Base-by-base conservation (phyloP, 2,797 vertebrate genomes). In the Linurgus olivaceus region DNA sequence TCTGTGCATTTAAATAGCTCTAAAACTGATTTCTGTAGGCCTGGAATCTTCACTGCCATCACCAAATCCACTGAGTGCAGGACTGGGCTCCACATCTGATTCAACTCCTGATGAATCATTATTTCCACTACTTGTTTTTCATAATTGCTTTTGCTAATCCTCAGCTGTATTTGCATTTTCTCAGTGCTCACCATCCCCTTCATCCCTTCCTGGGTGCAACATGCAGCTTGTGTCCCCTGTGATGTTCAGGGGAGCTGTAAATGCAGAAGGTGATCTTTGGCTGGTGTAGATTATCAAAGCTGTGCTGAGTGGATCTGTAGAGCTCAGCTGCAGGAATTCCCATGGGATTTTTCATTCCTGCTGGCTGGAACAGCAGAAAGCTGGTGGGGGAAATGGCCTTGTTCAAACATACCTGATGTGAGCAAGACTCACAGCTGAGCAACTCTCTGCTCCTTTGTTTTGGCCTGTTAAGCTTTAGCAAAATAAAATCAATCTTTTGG, bases 101-200 rank as follows among this genome's bases (percentile, higher is more conserved):
- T 89, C 71, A 74, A 11, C 47, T 61, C 62, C 67, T 50, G 52
- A 33, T 71, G 74, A 94, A 88, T 93, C 65, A 65, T 92, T 66
- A 78, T 93, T 95, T 96, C 75, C 40, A 87, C 65, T 74, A 38
- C 72, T 83, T 65, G 38, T 86, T 91, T 68, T 80, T 65, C 65
- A 7, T 88, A 86, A 96, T 90, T 93, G 72, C 78, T 86, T 94
- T 68, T 68, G 44, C 58, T 92, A 88, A 95, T 94, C 62, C 72
- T 80, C 58, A n/a, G 11, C 40, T 75, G 18, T 31, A 57, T 90
- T 93, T 89, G 66, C 68, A 54, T 90, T 90, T 88, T 26, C 68
- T 74, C 70, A 61, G 58, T 6, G 72, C 72, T 95, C 59, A 20
- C 44, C 47, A 37, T 80, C n/a, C 63, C 54, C 42, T 92, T 62